Base-by-base conservation (phyloP, 2,797 vertebrate genomes). In the Crenichthys baileyi region DNA sequence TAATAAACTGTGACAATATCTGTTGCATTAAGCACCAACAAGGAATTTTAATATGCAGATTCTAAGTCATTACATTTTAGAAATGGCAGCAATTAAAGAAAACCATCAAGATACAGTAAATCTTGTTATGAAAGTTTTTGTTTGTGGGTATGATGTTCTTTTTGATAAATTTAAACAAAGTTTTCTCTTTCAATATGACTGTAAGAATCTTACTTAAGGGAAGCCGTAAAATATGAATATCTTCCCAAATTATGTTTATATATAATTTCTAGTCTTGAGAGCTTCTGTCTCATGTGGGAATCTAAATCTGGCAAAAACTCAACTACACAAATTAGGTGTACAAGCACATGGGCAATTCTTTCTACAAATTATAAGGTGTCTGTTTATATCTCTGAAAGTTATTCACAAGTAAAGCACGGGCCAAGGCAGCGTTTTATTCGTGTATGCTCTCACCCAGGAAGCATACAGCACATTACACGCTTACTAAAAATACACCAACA, bases 401-500 rank as follows among this genome's bases (percentile, higher is more conserved):
- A 83, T 82, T 77, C 75, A 68, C 82, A 79, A 84, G 29, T 31
- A 51, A 55, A 68, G 58, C 77, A 51, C 24, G 29, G 73, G 76
- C 61, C 70, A 67, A 78, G 56, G 53, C 6, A 75, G 73, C 65
- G 39, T 80, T 92, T 83, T 88, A 87, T 91, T 85, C 85, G 80
- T 77, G 53, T 60, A 77, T 90, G 87, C 84, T 79, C 88, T 93
- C 91, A 93, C 78, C 83, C 84, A 91, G 89, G 89, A 92, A 92
- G 91, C 93, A 91, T 88, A 92, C 67, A 76, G 73, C 22, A 65
- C 75, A 77, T 91, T 82, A 89, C 86, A 68, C 75, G 63, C 75
- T 72, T 51, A 68, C 89, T 94, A 94, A 85, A 93, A 93, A 91
- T 95, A 95, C 82, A 13, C 84, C 9, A 48, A 73, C 81, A 85